Evolutionary conservation across 35 echinoderm and acorn worm genomes (phyloP).

Genomic region (Chiridota heheva): DNA sequence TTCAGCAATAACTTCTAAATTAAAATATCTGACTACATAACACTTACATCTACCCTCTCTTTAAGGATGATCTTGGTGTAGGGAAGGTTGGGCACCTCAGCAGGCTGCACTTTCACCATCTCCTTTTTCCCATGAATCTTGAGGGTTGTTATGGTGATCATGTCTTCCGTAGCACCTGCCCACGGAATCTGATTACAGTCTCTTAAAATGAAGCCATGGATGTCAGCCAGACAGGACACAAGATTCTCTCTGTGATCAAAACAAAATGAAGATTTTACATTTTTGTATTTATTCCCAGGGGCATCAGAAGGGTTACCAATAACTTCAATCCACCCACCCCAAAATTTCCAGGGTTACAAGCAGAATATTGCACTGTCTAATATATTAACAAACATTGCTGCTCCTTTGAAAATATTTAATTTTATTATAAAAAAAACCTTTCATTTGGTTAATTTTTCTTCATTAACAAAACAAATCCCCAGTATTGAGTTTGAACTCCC

Average conservation of each 20-base stretch:
- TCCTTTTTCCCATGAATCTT: slow-evolving; percentile 98
- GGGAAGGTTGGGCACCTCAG: slow-evolving; percentile 83
- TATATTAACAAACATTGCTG: no score
- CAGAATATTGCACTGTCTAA: no score
- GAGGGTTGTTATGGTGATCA: slow-evolving; percentile 68
- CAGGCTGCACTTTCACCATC: slow-evolving; percentile 68
- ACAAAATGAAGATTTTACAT: neutral
- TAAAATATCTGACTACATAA: neutral
- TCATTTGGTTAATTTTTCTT: no score
- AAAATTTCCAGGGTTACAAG: no score
- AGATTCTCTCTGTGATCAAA: slow-evolving; percentile 60
- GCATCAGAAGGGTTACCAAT: no score
- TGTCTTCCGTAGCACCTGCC: slow-evolving; percentile 68
- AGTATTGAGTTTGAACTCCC: no score
- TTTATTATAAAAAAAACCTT: no score
- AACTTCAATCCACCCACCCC: no score
- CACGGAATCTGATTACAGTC: slow-evolving; percentile 98
- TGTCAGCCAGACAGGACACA: slow-evolving; percentile 74
- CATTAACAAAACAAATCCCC: no score
- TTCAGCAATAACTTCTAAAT: neutral
- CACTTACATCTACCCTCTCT: slow-evolving; percentile 76
- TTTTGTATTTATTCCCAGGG: neutral
- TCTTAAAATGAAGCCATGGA: slow-evolving; percentile 78
- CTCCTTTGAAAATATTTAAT: no score
- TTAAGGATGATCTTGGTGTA: slow-evolving; percentile 90